Base-by-base conservation (phyloP, 2,888 invertebrate species). In the Strigamia maritima region DNA sequence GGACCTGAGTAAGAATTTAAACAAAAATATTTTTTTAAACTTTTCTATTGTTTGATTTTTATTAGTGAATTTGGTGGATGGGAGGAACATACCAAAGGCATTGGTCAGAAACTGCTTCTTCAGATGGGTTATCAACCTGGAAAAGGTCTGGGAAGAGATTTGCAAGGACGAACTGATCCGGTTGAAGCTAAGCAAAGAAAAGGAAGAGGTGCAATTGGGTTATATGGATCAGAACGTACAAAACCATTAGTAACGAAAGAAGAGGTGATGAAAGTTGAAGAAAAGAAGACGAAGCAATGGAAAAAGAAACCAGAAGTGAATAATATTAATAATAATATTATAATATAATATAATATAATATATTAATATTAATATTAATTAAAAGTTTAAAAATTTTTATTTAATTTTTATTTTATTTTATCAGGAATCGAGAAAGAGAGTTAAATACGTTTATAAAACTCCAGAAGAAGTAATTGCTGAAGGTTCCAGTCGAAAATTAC, bases 81-180 rank as follows among this genome's bases (percentile, higher is more conserved):
- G 77, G 77, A 77, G 24, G 19, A 54, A 77, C 60, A 77, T 49
- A 98, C 97, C 0, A 95, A 93, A 86, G 98, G 98, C 75, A 97
- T 98, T 84, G 98, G 98, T 16, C 94, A 95, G 26, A 98, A 97
- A 85, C 86, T 98, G 22, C 87, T 98, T 79, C 89, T 95, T 78
- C 90, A 92, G 89, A 99, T 99, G 98, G 99, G 99, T 80, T 98
- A 94, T 86, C 91, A 97, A 87, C 94, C 95, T 0, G 99, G 99
- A 0, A 95, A 92, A 88, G 99, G 99, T 84, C 88, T 99, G 74
- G 99, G 99, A 19, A 97, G 97, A 87, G 92, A 93, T 82, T 88
- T 96, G 19, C 98, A 98, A 87, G 99, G 99, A 85, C 98, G 99
- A 81, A 91, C 93, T 0, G 94, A 94, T n/a, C 99, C 99, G 0